A percentile compares a stretch with the other conserved stretches of the same genome.
Conservation (phyloP, 2,888 invertebrate genomes). For the Pilophorus perplexus region DNA sequence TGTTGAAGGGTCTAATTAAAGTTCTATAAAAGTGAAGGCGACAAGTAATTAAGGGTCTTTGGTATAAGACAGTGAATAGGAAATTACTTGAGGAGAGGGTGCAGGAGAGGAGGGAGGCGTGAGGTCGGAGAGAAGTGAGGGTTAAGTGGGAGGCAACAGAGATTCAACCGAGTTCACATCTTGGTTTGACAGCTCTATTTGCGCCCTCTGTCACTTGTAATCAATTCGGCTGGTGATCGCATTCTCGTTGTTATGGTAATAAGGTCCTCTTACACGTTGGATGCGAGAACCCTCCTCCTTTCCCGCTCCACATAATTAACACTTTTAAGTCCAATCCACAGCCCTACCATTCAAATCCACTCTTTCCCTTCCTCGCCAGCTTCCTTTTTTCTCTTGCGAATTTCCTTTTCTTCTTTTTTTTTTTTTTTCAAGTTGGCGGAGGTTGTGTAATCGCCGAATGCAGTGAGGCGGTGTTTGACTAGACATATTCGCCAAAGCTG, state of each 20-base stretch:
- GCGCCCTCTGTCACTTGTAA: slow-evolving; percentile 44
- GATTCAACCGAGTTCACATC: slow-evolving; percentile 33
- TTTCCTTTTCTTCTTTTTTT: too few relatives aligned
- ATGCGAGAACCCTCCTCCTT: neutral
- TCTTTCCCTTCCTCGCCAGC: too few relatives aligned
- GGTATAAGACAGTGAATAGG: slow-evolving; percentile 38
- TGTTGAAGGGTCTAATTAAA: slow-evolving; percentile 37
- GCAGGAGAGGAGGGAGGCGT: slow-evolving; percentile 7
- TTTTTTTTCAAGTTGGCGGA: too few relatives aligned
- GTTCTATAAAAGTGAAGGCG: slow-evolving; percentile 39
- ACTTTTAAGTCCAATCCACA: slow-evolving; percentile 15
- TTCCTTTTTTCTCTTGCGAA: too few relatives aligned
- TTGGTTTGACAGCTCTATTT: slow-evolving; percentile 46
- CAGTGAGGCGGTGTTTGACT: too few relatives aligned
- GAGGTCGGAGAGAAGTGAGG: too few relatives aligned
- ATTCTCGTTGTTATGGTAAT: slow-evolving; percentile 43
- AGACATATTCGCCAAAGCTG: too few relatives aligned
- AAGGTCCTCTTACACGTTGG: slow-evolving; percentile 17
- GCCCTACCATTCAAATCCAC: too few relatives aligned
- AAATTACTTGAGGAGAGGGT: slow-evolving; percentile 31
- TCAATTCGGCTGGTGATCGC: slow-evolving; percentile 42
- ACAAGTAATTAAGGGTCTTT: slow-evolving; percentile 37
- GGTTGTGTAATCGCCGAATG: too few relatives aligned
- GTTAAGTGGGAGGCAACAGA: too few relatives aligned
- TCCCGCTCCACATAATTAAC: slow-evolving; percentile 21